Conservation (phyloP, 2,797 vertebrate genomes). For the Melopsittacus undulatus region DNA sequence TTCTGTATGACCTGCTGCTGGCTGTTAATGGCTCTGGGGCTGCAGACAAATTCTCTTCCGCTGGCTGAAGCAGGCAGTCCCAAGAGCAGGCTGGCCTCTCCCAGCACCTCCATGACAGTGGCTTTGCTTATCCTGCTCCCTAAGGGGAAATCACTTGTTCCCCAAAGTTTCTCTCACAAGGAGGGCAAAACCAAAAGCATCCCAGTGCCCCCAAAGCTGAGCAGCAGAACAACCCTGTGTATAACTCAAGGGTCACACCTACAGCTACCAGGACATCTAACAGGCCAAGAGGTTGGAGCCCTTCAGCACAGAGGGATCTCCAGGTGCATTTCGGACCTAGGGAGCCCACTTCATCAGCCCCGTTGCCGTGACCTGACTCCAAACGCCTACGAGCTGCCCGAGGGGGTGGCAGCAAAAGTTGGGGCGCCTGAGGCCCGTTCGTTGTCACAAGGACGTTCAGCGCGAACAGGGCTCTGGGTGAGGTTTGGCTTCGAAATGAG, state of each 20-base stretch:
- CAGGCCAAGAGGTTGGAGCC: background rate
- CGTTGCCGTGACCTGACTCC: background rate
- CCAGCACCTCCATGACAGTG: fast-evolving
- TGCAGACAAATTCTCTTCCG: background rate
- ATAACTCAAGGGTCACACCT: background rate
- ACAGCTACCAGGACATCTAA: background rate
- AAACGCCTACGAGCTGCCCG: fast-evolving
- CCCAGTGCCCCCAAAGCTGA: background rate
- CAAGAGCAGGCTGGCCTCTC: background rate
- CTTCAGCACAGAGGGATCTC: background rate
- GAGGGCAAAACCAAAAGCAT: background rate
- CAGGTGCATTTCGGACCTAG: background rate
- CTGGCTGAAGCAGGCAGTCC: background rate
- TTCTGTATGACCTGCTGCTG: background rate
- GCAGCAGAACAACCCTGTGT: background rate
- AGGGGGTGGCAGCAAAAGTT: background rate
- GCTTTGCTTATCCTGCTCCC: no score
- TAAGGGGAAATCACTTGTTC: background rate
- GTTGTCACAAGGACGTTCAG: fast-evolving
- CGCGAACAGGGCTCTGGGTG: background rate
- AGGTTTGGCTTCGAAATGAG: background rate
- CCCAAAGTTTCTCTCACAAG: background rate
- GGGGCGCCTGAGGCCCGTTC: fast-evolving
- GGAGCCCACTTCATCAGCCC: background rate
- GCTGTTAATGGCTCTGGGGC: fast-evolving